Conservation (phyloP, 1,140 invertebrate species). For the Vanessa tameamea region DNA sequence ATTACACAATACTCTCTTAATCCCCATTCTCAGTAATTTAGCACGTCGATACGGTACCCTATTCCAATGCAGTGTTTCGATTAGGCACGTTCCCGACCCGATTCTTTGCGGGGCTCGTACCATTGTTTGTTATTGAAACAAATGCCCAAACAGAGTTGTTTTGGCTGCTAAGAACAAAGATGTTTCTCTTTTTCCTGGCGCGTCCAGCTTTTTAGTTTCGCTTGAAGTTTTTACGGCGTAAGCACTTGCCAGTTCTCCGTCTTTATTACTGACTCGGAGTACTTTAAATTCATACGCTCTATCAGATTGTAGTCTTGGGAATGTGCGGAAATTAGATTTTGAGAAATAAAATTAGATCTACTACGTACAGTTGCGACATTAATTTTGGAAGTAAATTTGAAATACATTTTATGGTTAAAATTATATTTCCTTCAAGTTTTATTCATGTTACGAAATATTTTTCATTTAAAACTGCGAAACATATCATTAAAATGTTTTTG, state of each 20-base stretch:
- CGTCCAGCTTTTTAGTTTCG: conserved; percentile 36
- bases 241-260: conserved; percentile 35
- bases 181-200: conserved; percentile 45
- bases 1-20: conserved; percentile 64
- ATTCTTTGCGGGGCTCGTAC: conserved; percentile 38
- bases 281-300: conserved; percentile 48
- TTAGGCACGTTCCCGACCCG: conserved; percentile 58
- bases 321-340: conserved; percentile 24
- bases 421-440: no score
- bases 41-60: conserved; percentile 48
- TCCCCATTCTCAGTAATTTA: conserved; percentile 50
- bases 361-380: not conserved
- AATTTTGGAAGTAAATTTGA: no score
- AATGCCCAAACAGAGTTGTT: conserved; percentile 69
- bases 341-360: conserved; percentile 7
- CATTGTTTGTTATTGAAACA: conserved; percentile 68
- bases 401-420: no score
- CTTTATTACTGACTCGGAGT: conserved; percentile 39
- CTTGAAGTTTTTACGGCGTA: conserved; percentile 42
- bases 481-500: not conserved
- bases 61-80: conserved; percentile 43
- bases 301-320: conserved; percentile 33
- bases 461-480: not conserved
- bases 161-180: conserved; percentile 74
- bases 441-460: no score